phyloP scores from a whole-genome alignment of 2,888 invertebrate genomes.

The Flexamia atlantica region DNA sequence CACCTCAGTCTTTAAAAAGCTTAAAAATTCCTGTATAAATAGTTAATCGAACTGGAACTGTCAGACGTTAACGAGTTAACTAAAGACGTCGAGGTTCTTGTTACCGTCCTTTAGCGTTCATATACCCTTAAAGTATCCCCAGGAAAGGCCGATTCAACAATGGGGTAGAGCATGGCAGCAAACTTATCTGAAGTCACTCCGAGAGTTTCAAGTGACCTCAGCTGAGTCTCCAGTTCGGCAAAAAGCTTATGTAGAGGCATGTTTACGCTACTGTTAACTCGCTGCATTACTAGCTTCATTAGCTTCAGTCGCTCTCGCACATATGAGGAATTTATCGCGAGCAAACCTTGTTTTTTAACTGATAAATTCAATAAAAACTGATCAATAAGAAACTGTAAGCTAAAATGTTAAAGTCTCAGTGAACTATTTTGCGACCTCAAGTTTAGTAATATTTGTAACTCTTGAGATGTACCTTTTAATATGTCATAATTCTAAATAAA shows the following conservation, averaged over 20 bases:
- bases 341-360: slow-evolving; percentile 67
- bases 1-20: slow-evolving; percentile 69
- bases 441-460: too few relatives aligned
- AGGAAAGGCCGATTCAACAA: slow-evolving; percentile 71
- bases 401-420: too few relatives aligned
- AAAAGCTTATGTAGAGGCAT: slow-evolving; percentile 65
- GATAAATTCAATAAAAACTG: too few relatives aligned
- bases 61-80: slow-evolving; percentile 15
- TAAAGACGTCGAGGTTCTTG: slow-evolving; percentile 19
- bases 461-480: too few relatives aligned
- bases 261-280: slow-evolving; percentile 63
- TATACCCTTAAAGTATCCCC: slow-evolving; percentile 69
- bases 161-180: slow-evolving; percentile 71
- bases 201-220: slow-evolving; percentile 70
- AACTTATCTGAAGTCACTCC: slow-evolving; percentile 70
- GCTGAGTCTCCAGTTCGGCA: slow-evolving; percentile 71
- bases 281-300: slow-evolving; percentile 70
- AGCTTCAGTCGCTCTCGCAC: slow-evolving; percentile 60
- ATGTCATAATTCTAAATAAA: too few relatives aligned
- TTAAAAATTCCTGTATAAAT: slow-evolving; percentile 67
- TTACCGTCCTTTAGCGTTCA: slow-evolving; percentile 64
- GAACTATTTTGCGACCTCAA: too few relatives aligned
- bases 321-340: slow-evolving; percentile 69
- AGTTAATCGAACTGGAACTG: slow-evolving; percentile 27
- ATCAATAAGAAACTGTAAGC: too few relatives aligned